Evolutionary conservation across 2,113 vertebrate species (phyloP), one percentile per base, ranked within the genome.

Genomic region (Osmerus eperlanus): DNA sequence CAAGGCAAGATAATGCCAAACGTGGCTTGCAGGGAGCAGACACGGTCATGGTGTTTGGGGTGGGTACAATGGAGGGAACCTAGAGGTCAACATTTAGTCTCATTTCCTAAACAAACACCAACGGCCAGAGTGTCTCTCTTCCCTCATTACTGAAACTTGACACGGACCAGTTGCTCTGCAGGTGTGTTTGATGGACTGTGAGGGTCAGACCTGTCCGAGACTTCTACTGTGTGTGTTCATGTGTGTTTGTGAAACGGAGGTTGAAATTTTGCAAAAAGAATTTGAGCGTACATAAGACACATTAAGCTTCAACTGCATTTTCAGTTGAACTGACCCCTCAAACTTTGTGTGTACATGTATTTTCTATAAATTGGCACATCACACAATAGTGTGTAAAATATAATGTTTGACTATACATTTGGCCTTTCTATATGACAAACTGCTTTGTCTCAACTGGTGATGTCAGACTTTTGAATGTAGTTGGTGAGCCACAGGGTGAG

Each of bases 101-200:
- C 81, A 85, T 90, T 90, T 89, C 77, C 87, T 84, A 91, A 92
- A 92, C 91, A 92, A 92, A 89, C 89, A 79, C 29, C 69, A 73
- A 65, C 77, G 75, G 83, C 85, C 80, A 73, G 2, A 65, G 54
- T 80, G 76, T 76, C 79, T 80, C 83, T 78, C 62, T 55, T 71
- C 16, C 70, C 53, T 72, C 78, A 74, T 65, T 71, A 67, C 29
- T 89, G 89, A 88, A 89, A 87, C 79, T 70, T 78, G 87, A 90
- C 71, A 83, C 79, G 62, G 60, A 62, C 70, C 67, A n/a, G 77
- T 76, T 60, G 67, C 72, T 72, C 77, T 72, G 84, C 90, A 90
- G 89, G 85, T 91, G 90, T 89, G 87, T 90, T 88, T 89, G 85
- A 87, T 78, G 78, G 83, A 56, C 71, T 80, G 78, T 81, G 55